phyloP scores from a whole-genome alignment of 2,797 vertebrate species.

The Rallus crepitans region DNA sequence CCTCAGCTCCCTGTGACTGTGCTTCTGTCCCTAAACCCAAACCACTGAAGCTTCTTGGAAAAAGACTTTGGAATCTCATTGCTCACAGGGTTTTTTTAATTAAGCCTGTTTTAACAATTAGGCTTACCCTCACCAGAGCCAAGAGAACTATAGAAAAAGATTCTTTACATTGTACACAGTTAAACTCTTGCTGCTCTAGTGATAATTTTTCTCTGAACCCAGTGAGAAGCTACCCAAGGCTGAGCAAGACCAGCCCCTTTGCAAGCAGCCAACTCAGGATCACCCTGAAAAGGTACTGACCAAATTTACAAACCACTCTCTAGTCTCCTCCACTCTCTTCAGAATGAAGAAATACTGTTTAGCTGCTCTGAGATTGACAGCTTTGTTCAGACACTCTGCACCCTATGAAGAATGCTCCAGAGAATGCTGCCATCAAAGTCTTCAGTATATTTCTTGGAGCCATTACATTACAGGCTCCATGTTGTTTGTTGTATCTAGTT shows the following conservation, averaged over 20 bases:
- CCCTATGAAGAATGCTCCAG: background rate
- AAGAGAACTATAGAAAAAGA: background rate
- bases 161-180: background rate
- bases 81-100: background rate
- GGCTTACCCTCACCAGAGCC: background rate
- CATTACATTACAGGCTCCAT: background rate
- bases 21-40: background rate
- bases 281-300: background rate
- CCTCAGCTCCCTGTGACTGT: background rate
- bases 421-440: background rate
- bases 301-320: background rate
- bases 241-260: background rate
- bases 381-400: background rate
- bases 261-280: background rate
- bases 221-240: background rate
- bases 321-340: background rate
- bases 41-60: background rate
- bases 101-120: background rate
- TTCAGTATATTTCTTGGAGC: background rate
- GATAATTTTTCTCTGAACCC: background rate
- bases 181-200: background rate
- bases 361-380: background rate
- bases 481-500: background rate
- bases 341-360: background rate
- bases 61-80: background rate